Evolutionary conservation across 2,797 vertebrate genomes (phyloP).

Genomic region (Phataginus tetradactyla): DNA sequence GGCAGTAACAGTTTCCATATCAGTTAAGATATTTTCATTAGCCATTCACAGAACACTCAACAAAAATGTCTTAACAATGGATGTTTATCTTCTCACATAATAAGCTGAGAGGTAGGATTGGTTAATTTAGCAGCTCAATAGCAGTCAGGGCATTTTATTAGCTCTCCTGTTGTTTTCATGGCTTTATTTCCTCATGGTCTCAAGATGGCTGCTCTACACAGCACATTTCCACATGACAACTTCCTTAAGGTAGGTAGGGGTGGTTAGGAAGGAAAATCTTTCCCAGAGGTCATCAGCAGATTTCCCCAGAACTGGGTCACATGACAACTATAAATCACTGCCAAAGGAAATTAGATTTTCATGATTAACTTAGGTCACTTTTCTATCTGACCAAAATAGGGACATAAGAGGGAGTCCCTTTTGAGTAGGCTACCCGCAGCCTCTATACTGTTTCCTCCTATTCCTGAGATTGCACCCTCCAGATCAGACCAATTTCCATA

Average conservation of each 20-base stretch:
- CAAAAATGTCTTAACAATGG: not conserved
- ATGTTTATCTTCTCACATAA: not conserved
- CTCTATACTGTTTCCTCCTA: not conserved
- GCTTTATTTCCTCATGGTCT: not conserved
- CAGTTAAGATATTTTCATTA: not conserved
- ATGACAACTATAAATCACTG: not conserved
- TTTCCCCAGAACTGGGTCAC: not conserved
- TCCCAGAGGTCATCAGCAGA: not conserved
- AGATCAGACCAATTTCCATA: not conserved
- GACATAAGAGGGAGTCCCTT: not conserved
- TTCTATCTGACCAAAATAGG: not conserved
- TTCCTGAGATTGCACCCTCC: not conserved
- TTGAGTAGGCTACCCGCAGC: too few species aligned
- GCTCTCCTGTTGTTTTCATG: not conserved
- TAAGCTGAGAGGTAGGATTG: not conserved
- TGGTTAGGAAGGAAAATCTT: too few species aligned
- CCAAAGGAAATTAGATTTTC: not conserved
- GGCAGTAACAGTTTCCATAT: not conserved
- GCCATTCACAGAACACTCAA: not conserved
- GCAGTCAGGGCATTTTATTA: not conserved
- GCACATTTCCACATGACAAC: not conserved
- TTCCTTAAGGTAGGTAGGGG: not conserved
- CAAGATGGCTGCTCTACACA: not conserved
- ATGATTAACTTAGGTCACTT: too few species aligned
- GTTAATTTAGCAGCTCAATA: not conserved